Percentiles rank a stretch among this genome's conserved stretches.
These are phyloP conservation scores for Patiria pectinifera DNA, from an alignment of 53 echinoderm and acorn worm genomes.

Conservation along the genomic window DNA sequence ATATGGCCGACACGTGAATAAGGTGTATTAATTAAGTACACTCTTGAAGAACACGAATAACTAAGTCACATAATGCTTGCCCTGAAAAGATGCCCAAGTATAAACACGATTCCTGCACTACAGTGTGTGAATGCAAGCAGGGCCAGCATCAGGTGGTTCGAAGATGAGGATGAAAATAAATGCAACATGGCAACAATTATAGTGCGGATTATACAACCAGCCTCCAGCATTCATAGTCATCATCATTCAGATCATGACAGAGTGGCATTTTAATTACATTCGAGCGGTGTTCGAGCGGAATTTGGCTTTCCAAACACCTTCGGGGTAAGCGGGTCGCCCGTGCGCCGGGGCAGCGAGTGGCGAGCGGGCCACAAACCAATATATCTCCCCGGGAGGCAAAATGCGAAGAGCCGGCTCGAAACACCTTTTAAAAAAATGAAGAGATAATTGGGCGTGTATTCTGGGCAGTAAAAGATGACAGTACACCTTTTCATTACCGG, in stretches of 20 bases:
- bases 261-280: conserved; percentile 62
- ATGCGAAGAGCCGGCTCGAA: neutral
- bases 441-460: conserved; percentile 15
- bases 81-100: too few species aligned
- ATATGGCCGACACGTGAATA: too few species aligned
- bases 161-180: neutral
- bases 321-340: neutral
- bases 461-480: neutral
- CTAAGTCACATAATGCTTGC: too few species aligned
- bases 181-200: neutral
- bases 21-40: too few species aligned
- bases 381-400: neutral
- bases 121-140: neutral
- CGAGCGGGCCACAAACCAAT: neutral
- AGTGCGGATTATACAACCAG: neutral
- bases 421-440: conserved; percentile 3
- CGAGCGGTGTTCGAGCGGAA: neutral
- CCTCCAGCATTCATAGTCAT: neutral
- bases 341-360: neutral
- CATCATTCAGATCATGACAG: conserved; percentile 6
- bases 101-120: too few species aligned
- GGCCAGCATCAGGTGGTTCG: conserved; percentile 1
- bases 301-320: conserved; percentile 16
- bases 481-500: conserved; percentile 13
- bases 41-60: too few species aligned